Base-by-base conservation (phyloP, 2,797 vertebrate species). In the Salmo trutta region DNA sequence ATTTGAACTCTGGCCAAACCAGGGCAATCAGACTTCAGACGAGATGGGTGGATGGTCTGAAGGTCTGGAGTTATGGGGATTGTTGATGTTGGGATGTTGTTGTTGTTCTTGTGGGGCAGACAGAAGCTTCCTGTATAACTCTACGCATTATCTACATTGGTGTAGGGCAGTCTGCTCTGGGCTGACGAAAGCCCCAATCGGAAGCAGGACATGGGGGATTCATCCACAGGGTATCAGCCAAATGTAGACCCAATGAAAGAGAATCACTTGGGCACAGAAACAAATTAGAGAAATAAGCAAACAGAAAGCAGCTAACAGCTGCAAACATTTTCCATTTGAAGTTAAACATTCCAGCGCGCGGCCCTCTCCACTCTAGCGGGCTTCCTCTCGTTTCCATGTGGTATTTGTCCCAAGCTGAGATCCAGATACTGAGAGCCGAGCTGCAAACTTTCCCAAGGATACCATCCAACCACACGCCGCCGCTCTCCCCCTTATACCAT, bases 381-480 rank as follows among this genome's bases (percentile, higher is more conserved):
- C 91, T 93, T 92, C 92, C 93, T 95, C 93, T 94, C 93, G 91
- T 88, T 88, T 91, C 90, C 82, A 90, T 95, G 94, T 91, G 94
- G 93, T 95, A 94, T 95, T 94, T 93, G 91, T 95, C 93, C 93
- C 93, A 91, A 94, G 91, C 91, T 93, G 91, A 91, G 92, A 91
- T 92, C 86, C 92, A 93, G 89, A 90, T 92, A 93, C 88, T 87
- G 88, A 83, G 85, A 90, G 89, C 86, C 3, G 86, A 94, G 92
- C 91, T 94, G 93, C 93, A 94, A 94, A 95, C 93, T 95, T 95
- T 95, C 94, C 93, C 94, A 95, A 93, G 93, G 92, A 93, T 93
- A 91, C 91, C 91, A 92, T 90, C 81, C 89, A 92, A 92, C 93
- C 93, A 86, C 93, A 93, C 87, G 86, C 88, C 87, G 81, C 75